These are phyloP conservation scores for Eulemur macaco DNA, from an alignment of 2,113 vertebrate genomes.

Conservation along the genomic window DNA sequence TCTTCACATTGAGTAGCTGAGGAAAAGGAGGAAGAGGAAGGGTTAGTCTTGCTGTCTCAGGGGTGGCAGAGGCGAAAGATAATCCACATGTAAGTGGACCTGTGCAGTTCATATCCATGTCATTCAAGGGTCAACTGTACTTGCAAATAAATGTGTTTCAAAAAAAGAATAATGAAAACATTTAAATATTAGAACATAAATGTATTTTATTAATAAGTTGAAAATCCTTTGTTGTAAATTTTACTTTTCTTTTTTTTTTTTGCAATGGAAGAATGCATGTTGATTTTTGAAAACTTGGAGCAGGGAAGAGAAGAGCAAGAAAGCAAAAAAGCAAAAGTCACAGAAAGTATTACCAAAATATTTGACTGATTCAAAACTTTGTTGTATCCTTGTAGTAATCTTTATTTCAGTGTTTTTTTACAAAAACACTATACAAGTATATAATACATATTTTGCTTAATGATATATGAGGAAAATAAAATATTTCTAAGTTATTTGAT, in stretches of 20 bases:
- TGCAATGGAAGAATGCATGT: background rate
- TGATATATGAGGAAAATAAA: background rate
- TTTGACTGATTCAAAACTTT: background rate
- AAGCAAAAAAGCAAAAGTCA: background rate
- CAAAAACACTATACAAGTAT: background rate
- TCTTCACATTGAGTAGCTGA: background rate
- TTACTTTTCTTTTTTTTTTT: background rate
- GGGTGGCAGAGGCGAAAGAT: background rate
- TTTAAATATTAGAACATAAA: slow-evolving; percentile 31
- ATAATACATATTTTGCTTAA: background rate
- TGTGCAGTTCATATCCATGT: background rate
- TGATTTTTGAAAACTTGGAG: background rate
- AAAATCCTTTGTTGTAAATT: background rate
- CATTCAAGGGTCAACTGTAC: background rate
- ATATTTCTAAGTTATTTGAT: background rate
- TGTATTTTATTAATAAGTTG: slow-evolving; percentile 21
- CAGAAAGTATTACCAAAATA: background rate
- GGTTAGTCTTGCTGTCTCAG: background rate
- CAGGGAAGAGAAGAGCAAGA: background rate
- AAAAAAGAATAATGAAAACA: slow-evolving; percentile 48
- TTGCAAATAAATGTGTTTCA: slow-evolving; percentile 38
- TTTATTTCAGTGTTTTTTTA: background rate
- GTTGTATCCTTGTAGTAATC: background rate
- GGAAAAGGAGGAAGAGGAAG: background rate
- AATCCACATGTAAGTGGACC: no score